Base-by-base conservation (phyloP, 2,888 invertebrate genomes). In the Diloba caeruleocephala region DNA sequence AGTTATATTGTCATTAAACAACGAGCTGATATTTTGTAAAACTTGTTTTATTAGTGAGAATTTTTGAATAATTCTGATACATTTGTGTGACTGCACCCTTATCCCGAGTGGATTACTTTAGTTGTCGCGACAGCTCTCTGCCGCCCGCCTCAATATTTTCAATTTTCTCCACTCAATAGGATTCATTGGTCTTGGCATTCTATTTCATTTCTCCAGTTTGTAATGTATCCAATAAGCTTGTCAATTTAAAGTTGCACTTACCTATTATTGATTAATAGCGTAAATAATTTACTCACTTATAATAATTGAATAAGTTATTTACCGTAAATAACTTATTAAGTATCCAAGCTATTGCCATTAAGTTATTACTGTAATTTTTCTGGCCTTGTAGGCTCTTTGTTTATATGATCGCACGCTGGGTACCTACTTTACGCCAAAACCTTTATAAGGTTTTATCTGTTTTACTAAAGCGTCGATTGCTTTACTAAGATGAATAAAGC, bases 81-180 rank as follows among this genome's bases (percentile, higher is more conserved):
- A 37, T 15, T 39, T 66, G 6, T 10, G 19, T 41, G 39, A 49
- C 9, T 28, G 23, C 66, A 34, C 39, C 58, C 19, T 29, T 26
- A 19, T 48, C 25, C 19, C 23, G 17, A 13, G 8, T 2, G 36
- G 36, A 41, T 59, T 66, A 37, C 37, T 41, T 7, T 19, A 23
- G 26, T 28, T 46, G 37, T 31, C 66, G 17, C 59, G 5, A 3
- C 17, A n/a, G 17, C 39, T 12, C 25, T 33, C 51, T 33, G 41
- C 7, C 32, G 41, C 12, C 28, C 23, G 31, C 7, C 29, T 42
- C 60, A 59, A 60, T 66, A 61, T 60, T 42, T 60, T 42, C 37
- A 29, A 50, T 67, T 66, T 60, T 67, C 29, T 42, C 8, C 41
- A 26, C 36, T 42, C 61, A 59, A 66, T 42, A 21, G 67, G 32